Conservation (phyloP, 2,888 invertebrate genomes). For the Lasioglossum leucozonium region DNA sequence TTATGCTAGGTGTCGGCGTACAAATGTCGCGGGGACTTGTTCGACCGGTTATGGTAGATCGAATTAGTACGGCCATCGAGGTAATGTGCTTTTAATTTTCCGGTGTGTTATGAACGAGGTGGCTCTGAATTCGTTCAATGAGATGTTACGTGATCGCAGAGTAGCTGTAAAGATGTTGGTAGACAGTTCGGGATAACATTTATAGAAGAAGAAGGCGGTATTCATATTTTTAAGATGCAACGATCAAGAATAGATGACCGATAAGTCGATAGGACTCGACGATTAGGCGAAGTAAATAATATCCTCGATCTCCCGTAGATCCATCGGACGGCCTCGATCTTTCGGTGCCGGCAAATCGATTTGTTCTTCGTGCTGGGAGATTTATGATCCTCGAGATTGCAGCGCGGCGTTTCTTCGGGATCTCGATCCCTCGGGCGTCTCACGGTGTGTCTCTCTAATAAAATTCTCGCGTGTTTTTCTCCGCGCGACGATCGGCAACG, state of each 20-base stretch:
- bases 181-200: no score
- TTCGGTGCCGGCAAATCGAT: not conserved
- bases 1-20: not conserved
- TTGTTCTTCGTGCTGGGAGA: not conserved
- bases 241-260: not conserved
- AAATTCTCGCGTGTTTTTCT: slow-evolving; percentile 10
- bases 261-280: not conserved
- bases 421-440: not conserved
- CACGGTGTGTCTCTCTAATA: not conserved
- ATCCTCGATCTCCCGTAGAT: not conserved
- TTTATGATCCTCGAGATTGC: not conserved
- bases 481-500: not conserved
- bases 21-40: not conserved
- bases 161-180: no score
- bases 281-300: not conserved
- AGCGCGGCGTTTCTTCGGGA: not conserved
- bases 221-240: not conserved
- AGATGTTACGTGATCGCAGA: no score
- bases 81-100: not conserved
- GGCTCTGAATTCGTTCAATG: no score
- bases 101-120: not conserved
- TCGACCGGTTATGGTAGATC: not conserved
- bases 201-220: no score
- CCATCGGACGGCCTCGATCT: not conserved
- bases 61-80: not conserved